These are phyloP conservation scores for Phorcus lineatus DNA, from an alignment of 2,888 invertebrate species.

Conservation along the genomic window DNA sequence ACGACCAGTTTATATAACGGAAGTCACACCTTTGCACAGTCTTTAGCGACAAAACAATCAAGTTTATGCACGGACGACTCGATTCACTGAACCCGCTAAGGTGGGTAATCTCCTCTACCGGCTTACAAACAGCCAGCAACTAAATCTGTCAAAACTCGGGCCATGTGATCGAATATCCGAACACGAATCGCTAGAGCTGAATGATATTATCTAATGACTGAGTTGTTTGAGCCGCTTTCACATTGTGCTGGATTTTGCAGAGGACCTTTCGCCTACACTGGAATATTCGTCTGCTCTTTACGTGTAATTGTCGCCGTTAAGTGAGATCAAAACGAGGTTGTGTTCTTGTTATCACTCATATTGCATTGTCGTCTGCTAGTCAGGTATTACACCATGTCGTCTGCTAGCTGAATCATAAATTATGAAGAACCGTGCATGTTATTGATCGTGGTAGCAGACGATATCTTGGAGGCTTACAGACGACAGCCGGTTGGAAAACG, in stretches of 20 bases:
- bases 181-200: not conserved
- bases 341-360: not conserved
- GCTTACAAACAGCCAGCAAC: not conserved
- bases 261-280: no score
- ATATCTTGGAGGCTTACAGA: not conserved
- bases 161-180: not conserved
- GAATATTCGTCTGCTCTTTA: no score
- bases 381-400: slow-evolving; percentile 13
- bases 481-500: not conserved
- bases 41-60: no score
- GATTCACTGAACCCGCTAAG: no score
- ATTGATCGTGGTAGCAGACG: slow-evolving; percentile 12
- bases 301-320: no score
- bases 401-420: slow-evolving; percentile 19
- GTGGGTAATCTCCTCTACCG: not conserved
- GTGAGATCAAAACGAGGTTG: slow-evolving; percentile 11
- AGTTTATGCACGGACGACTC: no score
- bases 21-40: no score
- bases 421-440: slow-evolving; percentile 5
- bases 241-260: no score
- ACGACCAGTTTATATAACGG: no score
- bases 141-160: not conserved
- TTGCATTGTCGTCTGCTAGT: not conserved
- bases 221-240: no score
- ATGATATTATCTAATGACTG: no score